Conservation (phyloP, 2,888 invertebrate genomes). For the Lepidochrysops patricia region DNA sequence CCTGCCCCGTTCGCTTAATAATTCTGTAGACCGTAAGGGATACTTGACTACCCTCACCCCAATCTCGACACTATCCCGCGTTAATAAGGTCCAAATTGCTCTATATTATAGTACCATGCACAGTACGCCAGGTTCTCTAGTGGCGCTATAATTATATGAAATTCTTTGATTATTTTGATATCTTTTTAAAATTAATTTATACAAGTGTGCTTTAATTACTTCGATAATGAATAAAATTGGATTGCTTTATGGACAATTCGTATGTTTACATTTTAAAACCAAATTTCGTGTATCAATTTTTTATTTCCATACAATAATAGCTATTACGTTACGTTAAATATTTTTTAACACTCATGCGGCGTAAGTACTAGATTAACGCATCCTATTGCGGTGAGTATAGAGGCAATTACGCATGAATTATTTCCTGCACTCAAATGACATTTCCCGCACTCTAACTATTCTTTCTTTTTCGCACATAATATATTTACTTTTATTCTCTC, state of each 20-base stretch:
- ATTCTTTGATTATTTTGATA: conserved; percentile 16
- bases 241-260: background rate
- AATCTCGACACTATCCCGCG: background rate
- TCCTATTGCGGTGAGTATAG: too few species aligned
- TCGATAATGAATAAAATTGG: background rate
- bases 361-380: background rate
- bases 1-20: conserved; percentile 14
- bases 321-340: background rate
- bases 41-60: background rate
- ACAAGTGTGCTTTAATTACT: conserved; percentile 7
- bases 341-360: background rate
- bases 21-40: conserved; percentile 8
- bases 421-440: too few species aligned
- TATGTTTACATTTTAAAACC: background rate
- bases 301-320: background rate
- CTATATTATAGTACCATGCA: background rate
- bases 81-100: background rate
- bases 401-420: too few species aligned
- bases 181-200: conserved; percentile 12
- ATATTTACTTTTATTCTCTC: too few species aligned
- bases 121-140: conserved; percentile 8
- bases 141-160: conserved; percentile 9
- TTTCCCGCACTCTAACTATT: too few species aligned
- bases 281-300: background rate
- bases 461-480: too few species aligned